A percentile compares a stretch with the other conserved stretches of the same genome.
Evolutionary conservation across 2,888 invertebrate genomes (phyloP).

Genomic region (Aethes cnicana): DNA sequence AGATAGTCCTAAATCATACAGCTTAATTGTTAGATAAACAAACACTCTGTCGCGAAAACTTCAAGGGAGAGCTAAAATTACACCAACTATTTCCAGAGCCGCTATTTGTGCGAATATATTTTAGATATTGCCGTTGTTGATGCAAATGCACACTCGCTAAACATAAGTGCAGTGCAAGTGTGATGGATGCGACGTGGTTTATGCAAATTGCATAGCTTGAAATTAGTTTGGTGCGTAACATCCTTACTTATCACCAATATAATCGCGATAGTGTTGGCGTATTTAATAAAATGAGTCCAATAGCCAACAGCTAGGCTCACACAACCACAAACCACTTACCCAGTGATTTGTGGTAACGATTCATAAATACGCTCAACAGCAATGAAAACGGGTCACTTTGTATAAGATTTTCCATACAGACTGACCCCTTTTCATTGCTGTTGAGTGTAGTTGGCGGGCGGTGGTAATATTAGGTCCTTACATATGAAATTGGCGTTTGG

Average conservation of each 20-base stretch:
- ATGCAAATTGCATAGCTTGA: neutral
- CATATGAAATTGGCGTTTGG: too few species aligned
- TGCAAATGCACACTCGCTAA: constrained; percentile 6
- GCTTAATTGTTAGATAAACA: constrained; percentile 53
- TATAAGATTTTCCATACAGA: too few species aligned
- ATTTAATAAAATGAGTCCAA: too few species aligned
- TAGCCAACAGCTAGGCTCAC: constrained; percentile 14
- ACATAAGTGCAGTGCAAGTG: constrained; percentile 3
- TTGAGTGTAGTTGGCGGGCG: too few species aligned
- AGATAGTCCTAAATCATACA: constrained; percentile 53
- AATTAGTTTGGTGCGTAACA: constrained; percentile 3
- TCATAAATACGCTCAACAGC: constrained; percentile 19
- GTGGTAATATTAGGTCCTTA: too few species aligned
- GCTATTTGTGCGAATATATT: constrained; percentile 29
- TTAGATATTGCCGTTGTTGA: constrained; percentile 18
- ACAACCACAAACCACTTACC: constrained; percentile 13
- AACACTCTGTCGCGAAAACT: constrained; percentile 36
- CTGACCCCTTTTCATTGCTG: too few species aligned
- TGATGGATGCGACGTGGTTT: constrained; percentile 1
- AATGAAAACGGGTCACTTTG: too few species aligned
- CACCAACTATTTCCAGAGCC: constrained; percentile 28
- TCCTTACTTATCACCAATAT: too few species aligned
- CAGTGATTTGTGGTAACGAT: constrained; percentile 23
- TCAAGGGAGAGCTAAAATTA: constrained; percentile 37
- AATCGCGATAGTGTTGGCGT: too few species aligned